These are phyloP conservation scores for Orchesella cincta DNA, from an alignment of 1,140 invertebrate genomes.

Conservation along the genomic window DNA sequence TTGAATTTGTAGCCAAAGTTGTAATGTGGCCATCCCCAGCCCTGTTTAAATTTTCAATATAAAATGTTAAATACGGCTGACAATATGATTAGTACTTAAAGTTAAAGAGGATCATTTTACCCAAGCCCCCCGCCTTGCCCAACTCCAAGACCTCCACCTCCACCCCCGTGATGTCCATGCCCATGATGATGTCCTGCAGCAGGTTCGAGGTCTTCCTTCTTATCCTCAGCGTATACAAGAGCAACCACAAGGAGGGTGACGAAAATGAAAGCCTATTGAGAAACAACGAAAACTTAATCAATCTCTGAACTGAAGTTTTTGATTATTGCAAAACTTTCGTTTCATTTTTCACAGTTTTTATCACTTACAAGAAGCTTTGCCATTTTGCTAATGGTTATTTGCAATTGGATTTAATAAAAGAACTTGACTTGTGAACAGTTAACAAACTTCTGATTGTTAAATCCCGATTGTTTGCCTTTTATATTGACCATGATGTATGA, in stretches of 20 bases:
- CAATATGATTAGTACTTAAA: too few relatives aligned
- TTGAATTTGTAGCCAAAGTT: slow-evolving; percentile 25
- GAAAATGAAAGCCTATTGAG: slow-evolving; percentile 19
- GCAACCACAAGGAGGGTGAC: slow-evolving; percentile 14
- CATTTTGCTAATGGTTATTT: slow-evolving; percentile 9
- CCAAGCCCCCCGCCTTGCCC: neutral
- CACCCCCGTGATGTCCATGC: neutral
- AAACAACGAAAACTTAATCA: neutral
- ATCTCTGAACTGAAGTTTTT: neutral
- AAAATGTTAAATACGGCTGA: neutral
- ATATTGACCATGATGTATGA: too few relatives aligned
- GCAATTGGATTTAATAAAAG: too few relatives aligned
- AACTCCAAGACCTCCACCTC: slow-evolving; percentile 12
- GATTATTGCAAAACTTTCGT: neutral
- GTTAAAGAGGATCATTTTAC: too few relatives aligned
- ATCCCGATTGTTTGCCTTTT: too few relatives aligned
- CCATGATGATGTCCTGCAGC: slow-evolving; percentile 3
- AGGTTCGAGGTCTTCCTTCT: neutral
- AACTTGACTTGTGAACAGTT: too few relatives aligned
- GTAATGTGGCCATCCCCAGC: slow-evolving; percentile 34
- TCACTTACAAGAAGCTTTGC: slow-evolving; percentile 5
- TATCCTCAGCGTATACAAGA: slow-evolving; percentile 4
- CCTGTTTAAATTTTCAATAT: slow-evolving; percentile 9
- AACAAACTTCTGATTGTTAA: too few relatives aligned
- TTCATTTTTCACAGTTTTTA: neutral